These are phyloP conservation scores for Xenopus tropicalis DNA, from an alignment of 2,113 vertebrate genomes.

Conservation along the genomic window DNA sequence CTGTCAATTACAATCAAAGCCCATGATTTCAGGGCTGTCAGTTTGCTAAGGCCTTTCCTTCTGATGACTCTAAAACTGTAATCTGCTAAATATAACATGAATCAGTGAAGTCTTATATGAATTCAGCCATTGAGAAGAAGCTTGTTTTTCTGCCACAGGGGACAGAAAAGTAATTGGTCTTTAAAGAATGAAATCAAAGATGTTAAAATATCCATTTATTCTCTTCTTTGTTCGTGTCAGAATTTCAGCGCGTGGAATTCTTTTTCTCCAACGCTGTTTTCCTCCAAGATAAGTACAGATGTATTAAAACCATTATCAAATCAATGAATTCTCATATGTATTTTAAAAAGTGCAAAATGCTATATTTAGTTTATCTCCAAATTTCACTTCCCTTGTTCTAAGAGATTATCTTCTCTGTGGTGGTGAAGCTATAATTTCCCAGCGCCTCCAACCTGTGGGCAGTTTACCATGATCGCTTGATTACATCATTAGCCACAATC, in stretches of 20 bases:
- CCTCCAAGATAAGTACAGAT: constrained; percentile 50
- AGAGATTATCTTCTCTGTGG: constrained; percentile 51
- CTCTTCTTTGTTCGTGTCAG: constrained; percentile 49
- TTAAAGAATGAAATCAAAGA: constrained; percentile 75
- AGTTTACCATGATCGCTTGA: constrained; percentile 64
- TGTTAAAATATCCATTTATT: constrained; percentile 61
- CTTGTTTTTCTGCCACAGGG: constrained; percentile 62
- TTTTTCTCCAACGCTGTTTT: constrained; percentile 37
- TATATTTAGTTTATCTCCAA: constrained; percentile 39
- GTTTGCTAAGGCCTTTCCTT: constrained; percentile 65
- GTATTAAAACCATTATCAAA: constrained; percentile 59
- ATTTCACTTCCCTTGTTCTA: constrained; percentile 43
- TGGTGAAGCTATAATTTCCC: constrained; percentile 55
- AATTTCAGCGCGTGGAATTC: constrained; percentile 50
- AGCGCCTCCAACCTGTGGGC: constrained; percentile 62
- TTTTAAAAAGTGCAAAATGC: constrained; percentile 57
- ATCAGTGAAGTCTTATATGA: constrained; percentile 73
- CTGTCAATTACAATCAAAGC: constrained; percentile 93
- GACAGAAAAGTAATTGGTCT: constrained; percentile 75
- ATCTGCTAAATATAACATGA: constrained; percentile 80
- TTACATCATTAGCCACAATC: constrained; percentile 79
- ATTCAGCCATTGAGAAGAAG: constrained; percentile 75
- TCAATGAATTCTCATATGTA: constrained; percentile 46
- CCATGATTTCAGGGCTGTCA: constrained; percentile 77
- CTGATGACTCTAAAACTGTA: constrained; percentile 77